phyloP scores from a whole-genome alignment of 2,113 vertebrate genomes.

The Ibidorhyncha struthersii region DNA sequence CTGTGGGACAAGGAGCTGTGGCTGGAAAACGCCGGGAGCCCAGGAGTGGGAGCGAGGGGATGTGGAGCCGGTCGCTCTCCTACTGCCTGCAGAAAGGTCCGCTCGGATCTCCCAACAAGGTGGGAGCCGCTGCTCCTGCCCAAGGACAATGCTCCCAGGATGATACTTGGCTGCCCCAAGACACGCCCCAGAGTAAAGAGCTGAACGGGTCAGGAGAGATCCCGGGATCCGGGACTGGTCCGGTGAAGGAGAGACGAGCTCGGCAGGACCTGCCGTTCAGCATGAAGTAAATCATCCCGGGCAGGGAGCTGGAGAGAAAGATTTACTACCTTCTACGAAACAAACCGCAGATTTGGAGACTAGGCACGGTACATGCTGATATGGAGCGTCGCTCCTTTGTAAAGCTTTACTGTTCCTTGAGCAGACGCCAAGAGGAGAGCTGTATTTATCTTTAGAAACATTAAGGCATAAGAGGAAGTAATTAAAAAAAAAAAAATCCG shows the following conservation, averaged over 20 bases:
- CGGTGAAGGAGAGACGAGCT: neutral
- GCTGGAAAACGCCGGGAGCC: neutral
- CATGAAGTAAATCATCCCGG: neutral
- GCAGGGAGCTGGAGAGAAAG: neutral
- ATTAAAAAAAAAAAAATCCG: neutral
- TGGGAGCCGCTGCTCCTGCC: neutral
- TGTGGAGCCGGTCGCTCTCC: fast-evolving
- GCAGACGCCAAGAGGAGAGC: neutral
- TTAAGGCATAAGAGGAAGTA: slow-evolving; percentile 34
- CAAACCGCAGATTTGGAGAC: neutral
- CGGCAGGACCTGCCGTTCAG: fast-evolving
- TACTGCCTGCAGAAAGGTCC: fast-evolving
- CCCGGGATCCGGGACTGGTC: fast-evolving
- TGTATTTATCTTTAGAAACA: slow-evolving; percentile 34
- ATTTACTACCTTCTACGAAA: neutral
- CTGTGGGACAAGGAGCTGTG: fast-evolving
- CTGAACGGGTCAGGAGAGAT: fast-evolving
- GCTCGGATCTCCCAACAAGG: fast-evolving
- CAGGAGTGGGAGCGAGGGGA: neutral
- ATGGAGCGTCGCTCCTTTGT: fast-evolving
- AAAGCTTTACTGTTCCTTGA: neutral
- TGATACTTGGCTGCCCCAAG: fast-evolving
- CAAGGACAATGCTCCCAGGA: neutral
- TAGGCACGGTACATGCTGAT: neutral
- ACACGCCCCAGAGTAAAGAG: neutral